phyloP scores from a whole-genome alignment of 2,113 vertebrate species.

The Hypomesus transpacificus region DNA sequence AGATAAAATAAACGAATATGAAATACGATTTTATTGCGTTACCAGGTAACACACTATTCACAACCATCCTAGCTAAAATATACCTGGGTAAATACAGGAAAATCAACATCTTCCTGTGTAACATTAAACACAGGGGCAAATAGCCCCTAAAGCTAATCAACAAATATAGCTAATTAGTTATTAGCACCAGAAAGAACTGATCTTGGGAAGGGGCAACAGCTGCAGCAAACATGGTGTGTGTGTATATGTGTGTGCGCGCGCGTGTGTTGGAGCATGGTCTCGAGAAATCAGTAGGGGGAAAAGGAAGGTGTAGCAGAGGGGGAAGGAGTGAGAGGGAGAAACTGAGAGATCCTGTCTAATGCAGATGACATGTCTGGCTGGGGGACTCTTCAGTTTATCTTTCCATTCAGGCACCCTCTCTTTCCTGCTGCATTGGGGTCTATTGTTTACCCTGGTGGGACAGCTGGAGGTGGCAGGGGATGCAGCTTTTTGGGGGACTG shows the following conservation, averaged over 20 bases:
- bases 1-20: too few relatives aligned
- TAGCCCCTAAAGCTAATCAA: conserved; percentile 20
- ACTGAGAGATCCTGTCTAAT: conserved; percentile 63
- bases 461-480: conserved; percentile 73
- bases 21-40: too few relatives aligned
- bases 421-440: conserved; percentile 33
- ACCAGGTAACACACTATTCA: too few relatives aligned
- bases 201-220: conserved; percentile 65
- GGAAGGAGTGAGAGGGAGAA: not conserved
- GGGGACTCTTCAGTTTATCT: conserved; percentile 64
- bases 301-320: not conserved
- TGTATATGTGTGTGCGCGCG: conserved; percentile 15
- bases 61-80: not conserved
- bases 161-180: conserved; percentile 65
- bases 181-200: conserved; percentile 47
- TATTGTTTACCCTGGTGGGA: conserved; percentile 50
- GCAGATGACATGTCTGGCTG: conserved; percentile 68
- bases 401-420: conserved; percentile 62
- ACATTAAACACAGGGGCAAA: not conserved
- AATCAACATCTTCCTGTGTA: not conserved
- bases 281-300: conserved; percentile 12
- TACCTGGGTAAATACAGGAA: not conserved
- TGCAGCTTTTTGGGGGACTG: conserved; percentile 1
- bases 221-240: conserved; percentile 65
- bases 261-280: not conserved